A percentile compares a stretch with the other conserved stretches of the same genome.
Conservation (phyloP, 1,140 invertebrate species). For the Nebria ingens region DNA sequence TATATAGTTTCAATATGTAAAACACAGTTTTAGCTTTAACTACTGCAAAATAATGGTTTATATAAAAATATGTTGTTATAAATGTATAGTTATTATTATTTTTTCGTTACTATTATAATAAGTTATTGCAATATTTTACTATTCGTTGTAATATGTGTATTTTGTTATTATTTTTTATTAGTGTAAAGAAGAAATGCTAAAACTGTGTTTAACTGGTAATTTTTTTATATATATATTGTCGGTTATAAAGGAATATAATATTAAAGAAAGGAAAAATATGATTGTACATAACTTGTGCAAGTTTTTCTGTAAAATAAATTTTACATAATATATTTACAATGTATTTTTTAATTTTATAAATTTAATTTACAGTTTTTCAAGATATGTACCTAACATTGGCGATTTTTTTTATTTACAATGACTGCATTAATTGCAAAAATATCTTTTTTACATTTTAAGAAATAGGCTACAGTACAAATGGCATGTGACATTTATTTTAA, state of each 20-base stretch:
- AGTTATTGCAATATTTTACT: background rate
- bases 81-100: background rate
- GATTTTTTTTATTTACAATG: background rate
- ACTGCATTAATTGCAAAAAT: constrained; percentile 8
- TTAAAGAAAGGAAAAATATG: background rate
- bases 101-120: background rate
- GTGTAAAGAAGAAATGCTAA: background rate
- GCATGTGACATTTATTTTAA: background rate
- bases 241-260: background rate
- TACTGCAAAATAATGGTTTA: background rate
- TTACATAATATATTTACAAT: constrained; percentile 6
- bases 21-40: constrained; percentile 1
- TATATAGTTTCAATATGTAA: background rate
- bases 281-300: constrained; percentile 3
- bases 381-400: constrained; percentile 6
- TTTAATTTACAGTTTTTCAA: background rate
- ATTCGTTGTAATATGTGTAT: background rate
- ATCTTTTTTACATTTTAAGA: background rate
- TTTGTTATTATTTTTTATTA: background rate
- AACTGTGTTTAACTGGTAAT: background rate
- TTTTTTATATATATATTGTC: background rate
- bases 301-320: constrained; percentile 7
- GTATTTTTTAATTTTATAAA: background rate
- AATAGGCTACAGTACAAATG: background rate
- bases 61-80: no score